Conservation (phyloP, 2,113 vertebrate species). For the Elachura formosa region DNA sequence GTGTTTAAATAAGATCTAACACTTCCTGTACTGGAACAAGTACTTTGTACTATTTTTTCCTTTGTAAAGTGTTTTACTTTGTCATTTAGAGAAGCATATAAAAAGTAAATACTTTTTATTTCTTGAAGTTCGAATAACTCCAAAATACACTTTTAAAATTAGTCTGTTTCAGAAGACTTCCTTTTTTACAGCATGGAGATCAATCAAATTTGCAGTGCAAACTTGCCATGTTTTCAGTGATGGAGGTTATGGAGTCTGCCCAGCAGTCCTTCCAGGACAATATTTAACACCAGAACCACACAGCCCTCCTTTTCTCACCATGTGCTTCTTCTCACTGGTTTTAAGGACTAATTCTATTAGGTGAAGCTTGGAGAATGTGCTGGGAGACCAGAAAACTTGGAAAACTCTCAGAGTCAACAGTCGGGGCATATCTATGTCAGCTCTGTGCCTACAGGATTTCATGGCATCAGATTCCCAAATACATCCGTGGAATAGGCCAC, state of each 20-base stretch:
- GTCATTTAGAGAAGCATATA: background rate
- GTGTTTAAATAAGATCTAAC: background rate
- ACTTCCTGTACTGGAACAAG: background rate
- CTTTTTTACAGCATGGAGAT: background rate
- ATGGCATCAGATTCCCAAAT: background rate
- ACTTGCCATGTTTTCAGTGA: background rate
- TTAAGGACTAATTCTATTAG: background rate
- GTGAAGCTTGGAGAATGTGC: background rate
- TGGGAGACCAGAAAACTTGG: background rate
- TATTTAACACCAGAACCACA: background rate
- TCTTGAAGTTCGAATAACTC: fast-evolving
- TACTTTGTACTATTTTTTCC: background rate
- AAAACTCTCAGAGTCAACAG: fast-evolving
- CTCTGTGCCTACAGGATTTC: background rate
- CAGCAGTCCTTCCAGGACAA: background rate
- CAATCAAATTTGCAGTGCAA: background rate
- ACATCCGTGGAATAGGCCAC: background rate
- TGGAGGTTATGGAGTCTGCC: background rate
- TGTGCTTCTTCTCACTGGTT: background rate
- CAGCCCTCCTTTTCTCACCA: background rate
- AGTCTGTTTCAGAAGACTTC: background rate
- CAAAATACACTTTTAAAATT: background rate
- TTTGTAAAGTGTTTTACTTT: background rate
- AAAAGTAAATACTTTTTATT: background rate
- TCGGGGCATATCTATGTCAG: background rate